A percentile compares a stretch with the other conserved stretches of the same genome.
Evolutionary conservation across 2,113 vertebrate genomes (phyloP).

Genomic region (Peromyscus californicus): DNA sequence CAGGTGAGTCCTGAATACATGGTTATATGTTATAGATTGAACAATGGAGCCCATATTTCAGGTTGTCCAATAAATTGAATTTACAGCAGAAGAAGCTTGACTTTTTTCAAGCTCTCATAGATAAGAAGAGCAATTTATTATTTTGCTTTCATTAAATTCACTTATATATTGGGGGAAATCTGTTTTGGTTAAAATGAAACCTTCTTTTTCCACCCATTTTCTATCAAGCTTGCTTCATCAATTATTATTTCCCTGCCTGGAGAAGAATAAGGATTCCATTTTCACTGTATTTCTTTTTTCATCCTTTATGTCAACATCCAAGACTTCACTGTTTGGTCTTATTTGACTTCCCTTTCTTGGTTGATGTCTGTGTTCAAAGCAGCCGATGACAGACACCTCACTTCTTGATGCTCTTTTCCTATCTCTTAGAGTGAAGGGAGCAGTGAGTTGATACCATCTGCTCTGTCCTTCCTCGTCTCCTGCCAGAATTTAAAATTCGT

Average conservation of each 20-base stretch:
- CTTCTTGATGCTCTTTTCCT: background rate
- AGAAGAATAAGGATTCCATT: background rate
- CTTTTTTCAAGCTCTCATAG: constrained; percentile 27
- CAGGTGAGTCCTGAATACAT: constrained; percentile 22
- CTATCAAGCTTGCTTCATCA: background rate
- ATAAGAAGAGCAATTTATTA: background rate
- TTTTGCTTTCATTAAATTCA: constrained; percentile 40
- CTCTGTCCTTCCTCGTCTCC: background rate
- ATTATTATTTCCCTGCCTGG: background rate
- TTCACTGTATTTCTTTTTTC: background rate
- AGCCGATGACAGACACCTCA: background rate
- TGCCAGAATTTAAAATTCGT: background rate
- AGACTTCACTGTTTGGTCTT: background rate
- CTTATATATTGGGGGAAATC: background rate
- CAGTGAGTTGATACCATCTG: background rate
- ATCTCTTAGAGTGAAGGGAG: background rate
- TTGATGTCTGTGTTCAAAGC: background rate
- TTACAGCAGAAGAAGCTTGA: background rate
- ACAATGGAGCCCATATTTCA: constrained; percentile 21
- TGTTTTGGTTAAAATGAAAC: constrained; percentile 42
- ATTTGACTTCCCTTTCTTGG: background rate
- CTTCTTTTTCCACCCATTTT: background rate
- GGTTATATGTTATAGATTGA: constrained; percentile 26
- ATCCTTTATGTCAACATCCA: background rate
- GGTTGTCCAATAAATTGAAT: constrained; percentile 32